Evolutionary conservation across 2,113 vertebrate species (phyloP), one percentile per base, ranked within the genome.

Genomic region (Neotragus pygmaeus): DNA sequence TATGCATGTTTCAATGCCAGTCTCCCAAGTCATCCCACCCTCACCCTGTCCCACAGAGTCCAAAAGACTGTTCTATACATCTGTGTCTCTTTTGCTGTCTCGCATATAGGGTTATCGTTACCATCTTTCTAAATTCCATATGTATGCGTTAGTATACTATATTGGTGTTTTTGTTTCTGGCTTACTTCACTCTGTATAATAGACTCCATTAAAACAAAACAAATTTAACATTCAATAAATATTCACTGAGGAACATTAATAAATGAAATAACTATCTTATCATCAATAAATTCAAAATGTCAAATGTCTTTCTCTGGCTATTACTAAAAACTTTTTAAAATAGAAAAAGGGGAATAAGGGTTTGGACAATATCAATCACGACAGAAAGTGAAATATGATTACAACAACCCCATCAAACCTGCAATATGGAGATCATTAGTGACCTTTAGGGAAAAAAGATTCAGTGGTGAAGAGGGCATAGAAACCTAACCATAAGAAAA

Each of bases 221-320:
- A 70, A 96, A 75, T 53, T 64, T 96, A 66, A 78, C 16, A 64
- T 64, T 81, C 19, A 73, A 84, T 82, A 85, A 92, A 96, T 96
- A 96, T 82, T 94, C 15, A 83, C 55, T 36, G 19, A 91, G 60
- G 49, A 91, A 89, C 19, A 86, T 51, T 94, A 82, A 66, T 91
- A 39, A 91, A 45, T 70, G 30, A 53, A 93, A 66, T 88, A 90
- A 86, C 30, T 82, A 70, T 47, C 75, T 88, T 78, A 88, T 85
- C 55, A 91, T 6, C 27, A 70, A 17, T 53, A 94, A 87, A 77
- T 45, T 87, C 28, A 96, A 53, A 81, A 85, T 30, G 49, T 73
- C 53, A 93, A 85, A 62, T 66, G 47, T 55, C 39, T 96, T 90
- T 73, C 30, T 91, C n/a, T 94, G 49, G 21, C 58, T 95, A 60